Evolutionary conservation across 2,797 vertebrate species (phyloP), one percentile per base, ranked within the genome.

Genomic region (Amblyopsis hoosieri): DNA sequence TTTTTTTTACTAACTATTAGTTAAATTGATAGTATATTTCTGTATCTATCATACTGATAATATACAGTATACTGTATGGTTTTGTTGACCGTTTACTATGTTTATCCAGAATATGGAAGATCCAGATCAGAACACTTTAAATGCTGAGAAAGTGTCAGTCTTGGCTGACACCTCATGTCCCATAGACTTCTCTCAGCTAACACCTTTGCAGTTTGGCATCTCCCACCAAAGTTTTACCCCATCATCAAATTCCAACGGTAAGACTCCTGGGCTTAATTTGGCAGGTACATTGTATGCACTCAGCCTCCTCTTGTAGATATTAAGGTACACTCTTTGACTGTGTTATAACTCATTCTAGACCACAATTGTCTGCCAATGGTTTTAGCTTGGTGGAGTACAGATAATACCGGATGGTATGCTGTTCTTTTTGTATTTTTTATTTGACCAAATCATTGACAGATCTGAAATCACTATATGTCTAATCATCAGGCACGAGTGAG

Each of bases 181-280:
- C 5, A 3, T 85, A 11, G 80, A 91, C 64, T 93, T 93, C 76
- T 75, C 74, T 0, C 68, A 63, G 15, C 72, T 91, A 45, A 90
- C 88, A 5, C 81, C 90, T 0, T 62, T 42, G 66, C 77, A 88
- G 57, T 91, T 93, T 74, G 91, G 92, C 31, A 94, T 94, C 57
- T 89, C 89, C 50, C 52, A 74, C 7, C 66, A 87, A 47, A 94
- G 92, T 71, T 93, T 94, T 54, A 76, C 69, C 12, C 78, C 87
- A 1, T 66, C 72, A 12, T 55, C 74, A 48, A 72, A 74, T 45
- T 37, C 4, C 33, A 91, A 90, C 89, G 90, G 93, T 93, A 60
- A 86, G 64, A 31, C 4, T 6, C 47, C 13, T 1, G 3, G 0
- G 31, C 0, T 23, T 31, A 56, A 2, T 51, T 31, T 48, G 7